These are phyloP conservation scores for Cercocebus atys DNA, from an alignment of 2,113 vertebrate genomes.

Conservation along the genomic window DNA sequence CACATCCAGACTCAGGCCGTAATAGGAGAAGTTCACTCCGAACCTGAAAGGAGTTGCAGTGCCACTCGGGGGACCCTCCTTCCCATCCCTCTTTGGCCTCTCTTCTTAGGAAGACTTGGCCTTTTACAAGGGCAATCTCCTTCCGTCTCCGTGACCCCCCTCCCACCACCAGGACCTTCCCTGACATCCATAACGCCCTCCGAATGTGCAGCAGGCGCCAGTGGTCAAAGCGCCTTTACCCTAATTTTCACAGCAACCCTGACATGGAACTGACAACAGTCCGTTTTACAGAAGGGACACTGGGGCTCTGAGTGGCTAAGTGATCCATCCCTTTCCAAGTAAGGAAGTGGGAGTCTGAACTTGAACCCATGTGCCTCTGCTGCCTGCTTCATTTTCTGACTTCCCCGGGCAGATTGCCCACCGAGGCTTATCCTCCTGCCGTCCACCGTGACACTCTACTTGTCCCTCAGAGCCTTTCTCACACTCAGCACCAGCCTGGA, in stretches of 20 bases:
- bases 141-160: not conserved
- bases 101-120: not conserved
- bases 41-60: slow-evolving; percentile 84
- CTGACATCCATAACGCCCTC: not conserved
- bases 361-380: not conserved
- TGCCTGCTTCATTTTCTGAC: slow-evolving; percentile 47
- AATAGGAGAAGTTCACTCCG: slow-evolving; percentile 91
- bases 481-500: not conserved
- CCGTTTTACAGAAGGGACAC: not conserved
- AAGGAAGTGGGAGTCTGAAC: not conserved
- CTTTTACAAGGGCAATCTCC: not conserved
- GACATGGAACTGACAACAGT: not conserved
- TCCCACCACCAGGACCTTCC: not conserved
- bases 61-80: not conserved
- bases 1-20: slow-evolving; percentile 89
- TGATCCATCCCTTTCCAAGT: not conserved
- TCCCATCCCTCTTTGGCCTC: not conserved
- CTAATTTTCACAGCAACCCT: not conserved
- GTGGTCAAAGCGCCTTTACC: slow-evolving; percentile 73
- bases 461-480: not conserved
- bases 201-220: slow-evolving; percentile 79
- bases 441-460: not conserved
- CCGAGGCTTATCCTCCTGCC: not conserved
- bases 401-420: not conserved
- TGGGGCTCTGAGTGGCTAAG: not conserved